phyloP scores from a whole-genome alignment of 2,113 vertebrate genomes.

The Sebastes schlegelii region DNA sequence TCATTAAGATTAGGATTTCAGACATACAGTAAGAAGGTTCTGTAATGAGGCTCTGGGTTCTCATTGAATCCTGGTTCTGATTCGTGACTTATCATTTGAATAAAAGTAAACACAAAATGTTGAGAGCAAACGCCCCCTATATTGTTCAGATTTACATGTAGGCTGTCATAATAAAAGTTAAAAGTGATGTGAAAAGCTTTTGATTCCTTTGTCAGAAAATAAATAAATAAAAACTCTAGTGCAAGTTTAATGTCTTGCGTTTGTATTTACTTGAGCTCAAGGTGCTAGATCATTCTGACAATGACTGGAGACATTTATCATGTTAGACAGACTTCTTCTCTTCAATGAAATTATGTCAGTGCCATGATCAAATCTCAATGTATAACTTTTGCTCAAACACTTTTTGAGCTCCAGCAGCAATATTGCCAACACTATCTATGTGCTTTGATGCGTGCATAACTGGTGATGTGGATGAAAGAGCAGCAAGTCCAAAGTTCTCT shows the following conservation, averaged over 20 bases:
- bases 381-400: neutral
- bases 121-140: neutral
- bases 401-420: neutral
- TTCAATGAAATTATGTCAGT: neutral
- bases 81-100: neutral
- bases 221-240: neutral
- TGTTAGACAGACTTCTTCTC: neutral
- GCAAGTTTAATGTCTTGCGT: neutral
- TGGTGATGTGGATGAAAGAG: slow-evolving; percentile 2
- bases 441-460: slow-evolving; percentile 2
- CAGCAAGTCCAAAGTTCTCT: slow-evolving; percentile 23
- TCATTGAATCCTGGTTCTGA: neutral
- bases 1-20: too few species aligned
- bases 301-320: neutral
- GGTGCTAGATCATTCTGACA: neutral
- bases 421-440: slow-evolving; percentile 1
- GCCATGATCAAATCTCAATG: slow-evolving; percentile 8
- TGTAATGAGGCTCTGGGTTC: neutral
- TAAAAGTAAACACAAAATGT: neutral
- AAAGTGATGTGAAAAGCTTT: neutral
- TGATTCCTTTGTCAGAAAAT: neutral
- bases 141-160: neutral
- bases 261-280: neutral
- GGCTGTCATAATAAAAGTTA: neutral
- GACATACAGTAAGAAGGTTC: too few species aligned